These are phyloP conservation scores for Altica lythri DNA, from an alignment of 2,888 invertebrate species.

Conservation along the genomic window DNA sequence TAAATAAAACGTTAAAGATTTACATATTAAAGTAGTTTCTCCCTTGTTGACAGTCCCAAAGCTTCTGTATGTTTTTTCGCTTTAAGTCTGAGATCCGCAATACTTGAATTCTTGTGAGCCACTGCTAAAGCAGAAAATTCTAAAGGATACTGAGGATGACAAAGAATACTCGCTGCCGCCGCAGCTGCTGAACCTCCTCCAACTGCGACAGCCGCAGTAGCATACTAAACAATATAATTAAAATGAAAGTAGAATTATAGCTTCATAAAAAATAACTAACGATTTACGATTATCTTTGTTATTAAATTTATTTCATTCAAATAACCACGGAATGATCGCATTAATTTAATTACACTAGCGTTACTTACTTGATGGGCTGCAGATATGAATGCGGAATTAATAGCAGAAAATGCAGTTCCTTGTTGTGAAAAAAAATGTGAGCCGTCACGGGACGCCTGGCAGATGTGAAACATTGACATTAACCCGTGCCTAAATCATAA, in stretches of 20 bases:
- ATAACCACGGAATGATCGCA: too few species aligned
- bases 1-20: background rate
- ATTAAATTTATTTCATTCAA: too few species aligned
- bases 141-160: conserved; percentile 71
- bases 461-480: too few species aligned
- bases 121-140: conserved; percentile 83
- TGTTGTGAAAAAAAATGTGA: conserved; percentile 60
- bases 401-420: conserved; percentile 74
- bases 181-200: conserved; percentile 58
- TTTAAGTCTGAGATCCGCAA: conserved; percentile 91
- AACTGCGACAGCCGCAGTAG: conserved; percentile 64
- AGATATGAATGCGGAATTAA: conserved; percentile 81
- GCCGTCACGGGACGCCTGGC: too few species aligned
- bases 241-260: too few species aligned
- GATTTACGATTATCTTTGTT: too few species aligned
- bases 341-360: too few species aligned
- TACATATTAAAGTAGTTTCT: conserved; percentile 36
- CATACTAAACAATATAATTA: conserved; percentile 51
- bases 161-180: conserved; percentile 61
- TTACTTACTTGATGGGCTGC: conserved; percentile 77
- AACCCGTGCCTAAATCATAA: too few species aligned
- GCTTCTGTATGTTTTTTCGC: conserved; percentile 93
- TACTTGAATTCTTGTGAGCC: conserved; percentile 86
- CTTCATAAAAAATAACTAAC: too few species aligned
- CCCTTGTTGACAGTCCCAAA: conserved; percentile 62